Conservation (phyloP, 2,113 vertebrate species). For the Setophaga coronata region DNA sequence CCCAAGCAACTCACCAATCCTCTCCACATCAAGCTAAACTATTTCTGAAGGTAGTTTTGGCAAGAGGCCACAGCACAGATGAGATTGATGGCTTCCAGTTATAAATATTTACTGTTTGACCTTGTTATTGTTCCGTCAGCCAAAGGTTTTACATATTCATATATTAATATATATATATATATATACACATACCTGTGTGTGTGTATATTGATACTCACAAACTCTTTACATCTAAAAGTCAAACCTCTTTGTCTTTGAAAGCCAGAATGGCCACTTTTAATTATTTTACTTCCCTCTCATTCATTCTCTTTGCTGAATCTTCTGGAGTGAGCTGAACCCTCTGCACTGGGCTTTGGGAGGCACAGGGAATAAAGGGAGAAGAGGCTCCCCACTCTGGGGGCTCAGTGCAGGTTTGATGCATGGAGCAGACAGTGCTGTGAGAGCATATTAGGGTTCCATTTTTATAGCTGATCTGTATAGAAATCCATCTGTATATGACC, state of each 20-base stretch:
- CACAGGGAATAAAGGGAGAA: background rate
- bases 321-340: background rate
- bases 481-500: background rate
- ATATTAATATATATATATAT: background rate
- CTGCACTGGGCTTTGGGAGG: background rate
- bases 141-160: background rate
- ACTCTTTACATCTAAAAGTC: background rate
- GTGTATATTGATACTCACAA: background rate
- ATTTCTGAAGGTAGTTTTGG: slow-evolving; percentile 23
- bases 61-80: slow-evolving; percentile 8
- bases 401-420: background rate
- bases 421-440: background rate
- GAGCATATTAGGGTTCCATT: background rate
- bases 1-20: background rate
- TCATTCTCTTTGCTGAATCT: background rate
- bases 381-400: background rate
- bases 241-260: background rate
- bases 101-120: slow-evolving; percentile 54
- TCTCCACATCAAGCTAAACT: background rate
- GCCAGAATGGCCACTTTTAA: background rate
- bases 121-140: slow-evolving; percentile 46
- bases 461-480: background rate
- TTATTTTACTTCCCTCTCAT: background rate
- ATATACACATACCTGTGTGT: rapidly evolving
- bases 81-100: slow-evolving; percentile 31